Evolutionary conservation across 2,113 vertebrate species (phyloP), one percentile per base, ranked within the genome.

Genomic region (Seriola rivoliana): DNA sequence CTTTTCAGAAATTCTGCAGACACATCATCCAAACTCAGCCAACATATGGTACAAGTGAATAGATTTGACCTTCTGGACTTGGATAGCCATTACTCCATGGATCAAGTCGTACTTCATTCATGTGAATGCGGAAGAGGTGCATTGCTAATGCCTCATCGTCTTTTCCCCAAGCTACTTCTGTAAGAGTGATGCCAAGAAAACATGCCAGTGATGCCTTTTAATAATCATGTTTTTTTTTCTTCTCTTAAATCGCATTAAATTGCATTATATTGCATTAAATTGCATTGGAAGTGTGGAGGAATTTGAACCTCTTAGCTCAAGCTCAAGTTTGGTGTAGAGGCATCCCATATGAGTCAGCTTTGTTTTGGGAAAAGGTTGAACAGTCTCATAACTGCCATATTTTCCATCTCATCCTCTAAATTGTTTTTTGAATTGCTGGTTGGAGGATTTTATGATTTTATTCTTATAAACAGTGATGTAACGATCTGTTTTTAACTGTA

Each of bases 1-100:
- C 68, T 55, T 40, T 52, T 81, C 89, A 81, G 55, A 83, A 90
- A 85, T 82, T 88, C 54, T 91, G 85, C 84, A 75, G 74, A 91
- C 80, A 85, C 78, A 55, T 0, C 78, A 58, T 0, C 1, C 34
- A 89, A 81, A 87, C 54, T 66, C 50, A 72, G 74, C 54, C 68
- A 54, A 73, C 48, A 72, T 78, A 82, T 38, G 21, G 23, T 48
- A 54, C 65, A 50, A 68, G 46, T 32, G 54, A 58, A 75, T 17
- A 82, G 40, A 68, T 71, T 75, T 85, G 71, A 87, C 83, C 81
- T 84, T 93, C 86, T 79, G 70, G 57, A 88, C 12, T 42, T 65
- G 54, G 13, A 71, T 80, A 84, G 75, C 19, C 44, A 60, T 62
- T 74, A 70, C 86, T 86, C 84, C 70, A 21, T 16, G 64, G 69